phyloP scores from a whole-genome alignment of 2,888 invertebrate species.

The Rhingia campestris region DNA sequence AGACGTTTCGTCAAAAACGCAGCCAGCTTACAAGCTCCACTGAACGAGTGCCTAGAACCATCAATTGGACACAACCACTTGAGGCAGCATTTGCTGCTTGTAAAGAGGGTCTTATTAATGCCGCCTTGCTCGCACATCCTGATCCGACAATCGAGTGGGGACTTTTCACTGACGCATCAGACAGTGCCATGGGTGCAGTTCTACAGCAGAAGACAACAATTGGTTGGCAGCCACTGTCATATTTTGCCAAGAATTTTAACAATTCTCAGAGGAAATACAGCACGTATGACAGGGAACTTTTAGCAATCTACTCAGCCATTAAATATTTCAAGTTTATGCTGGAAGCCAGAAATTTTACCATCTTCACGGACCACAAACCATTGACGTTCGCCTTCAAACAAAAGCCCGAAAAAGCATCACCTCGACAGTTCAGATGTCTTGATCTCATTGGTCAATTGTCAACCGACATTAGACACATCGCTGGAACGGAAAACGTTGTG shows the following conservation, averaged over 20 bases:
- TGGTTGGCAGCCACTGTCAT: constrained; percentile 8
- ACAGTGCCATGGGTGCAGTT: background rate
- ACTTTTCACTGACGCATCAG: constrained; percentile 24
- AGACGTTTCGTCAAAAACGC: constrained; percentile 76
- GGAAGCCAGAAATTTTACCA: too few species aligned
- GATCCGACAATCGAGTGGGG: constrained; percentile 16
- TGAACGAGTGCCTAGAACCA: constrained; percentile 28
- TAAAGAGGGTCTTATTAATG: constrained; percentile 12
- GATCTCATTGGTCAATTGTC: constrained; percentile 27
- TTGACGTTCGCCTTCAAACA: too few species aligned
- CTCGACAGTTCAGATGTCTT: constrained; percentile 21
- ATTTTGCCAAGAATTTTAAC: constrained; percentile 24
- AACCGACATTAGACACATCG: constrained; percentile 21
- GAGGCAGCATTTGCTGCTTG: constrained; percentile 1
- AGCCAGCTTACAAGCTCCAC: constrained; percentile 34
- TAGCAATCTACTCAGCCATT: constrained; percentile 24
- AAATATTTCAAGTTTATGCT: background rate
- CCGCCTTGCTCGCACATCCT: constrained; percentile 32
- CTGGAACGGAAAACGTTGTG: constrained; percentile 10
- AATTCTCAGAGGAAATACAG: constrained; percentile 2
- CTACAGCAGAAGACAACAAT: constrained; percentile 10
- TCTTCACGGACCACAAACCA: too few species aligned
- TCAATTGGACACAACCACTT: constrained; percentile 1
- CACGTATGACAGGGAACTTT: constrained; percentile 21
- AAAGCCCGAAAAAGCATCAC: constrained; percentile 7